phyloP scores from a whole-genome alignment of 2,888 invertebrate species.

The Andrena haemorrhoa region DNA sequence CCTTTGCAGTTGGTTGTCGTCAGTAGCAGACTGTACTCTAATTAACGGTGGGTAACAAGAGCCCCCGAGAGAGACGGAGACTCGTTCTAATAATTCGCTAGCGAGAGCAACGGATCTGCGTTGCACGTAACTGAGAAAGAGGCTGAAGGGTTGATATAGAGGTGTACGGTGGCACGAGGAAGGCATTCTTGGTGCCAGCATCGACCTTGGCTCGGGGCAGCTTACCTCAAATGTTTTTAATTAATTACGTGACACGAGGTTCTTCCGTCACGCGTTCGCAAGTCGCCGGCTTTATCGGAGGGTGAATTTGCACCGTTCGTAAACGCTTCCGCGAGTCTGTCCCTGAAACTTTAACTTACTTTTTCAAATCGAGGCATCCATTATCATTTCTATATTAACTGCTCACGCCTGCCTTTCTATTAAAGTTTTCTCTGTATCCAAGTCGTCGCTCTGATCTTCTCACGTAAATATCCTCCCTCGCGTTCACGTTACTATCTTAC shows the following conservation, averaged over 20 bases:
- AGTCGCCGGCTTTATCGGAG: background rate
- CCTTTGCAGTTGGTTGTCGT: constrained; percentile 77
- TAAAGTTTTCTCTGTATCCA: too few relatives aligned
- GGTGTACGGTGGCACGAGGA: constrained; percentile 4
- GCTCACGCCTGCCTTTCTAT: too few relatives aligned
- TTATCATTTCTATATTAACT: too few relatives aligned
- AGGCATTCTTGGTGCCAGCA: constrained; percentile 28
- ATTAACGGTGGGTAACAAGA: constrained; percentile 79
- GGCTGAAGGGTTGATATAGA: constrained; percentile 1
- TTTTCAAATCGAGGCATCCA: too few relatives aligned
- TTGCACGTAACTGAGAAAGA: constrained; percentile 13
- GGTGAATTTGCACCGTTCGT: background rate
- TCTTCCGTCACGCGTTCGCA: background rate
- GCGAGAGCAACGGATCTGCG: constrained; percentile 41
- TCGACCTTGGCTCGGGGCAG: constrained; percentile 35
- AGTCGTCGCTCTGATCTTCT: too few relatives aligned
- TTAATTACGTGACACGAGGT: constrained; percentile 52
- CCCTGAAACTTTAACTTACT: too few relatives aligned
- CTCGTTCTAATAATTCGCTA: constrained; percentile 76
- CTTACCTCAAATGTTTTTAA: constrained; percentile 62
- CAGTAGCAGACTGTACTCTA: constrained; percentile 80
- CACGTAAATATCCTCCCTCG: background rate
- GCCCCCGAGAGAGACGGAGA: constrained; percentile 73
- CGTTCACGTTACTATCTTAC: constrained; percentile 6
- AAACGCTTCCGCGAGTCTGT: too few relatives aligned